phyloP scores from a whole-genome alignment of 2,797 vertebrate species.

The Lutra lutra region DNA sequence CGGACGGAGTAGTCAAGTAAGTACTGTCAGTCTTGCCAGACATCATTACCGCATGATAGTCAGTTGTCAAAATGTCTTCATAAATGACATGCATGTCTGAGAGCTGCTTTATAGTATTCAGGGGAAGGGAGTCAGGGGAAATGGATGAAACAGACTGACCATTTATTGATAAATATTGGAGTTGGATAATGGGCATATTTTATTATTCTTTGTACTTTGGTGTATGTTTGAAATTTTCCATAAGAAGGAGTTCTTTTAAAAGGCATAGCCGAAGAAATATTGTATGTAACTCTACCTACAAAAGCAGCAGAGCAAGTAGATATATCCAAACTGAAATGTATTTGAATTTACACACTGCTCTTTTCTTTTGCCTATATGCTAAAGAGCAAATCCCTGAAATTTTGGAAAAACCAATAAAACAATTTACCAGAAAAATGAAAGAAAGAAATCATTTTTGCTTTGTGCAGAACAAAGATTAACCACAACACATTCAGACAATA shows the following conservation, averaged over 20 bases:
- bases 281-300: not conserved
- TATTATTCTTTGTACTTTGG: not conserved
- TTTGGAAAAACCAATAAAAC: not conserved
- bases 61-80: not conserved
- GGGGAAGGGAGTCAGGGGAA: not conserved
- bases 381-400: not conserved
- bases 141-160: not conserved
- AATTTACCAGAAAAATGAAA: constrained; percentile 16
- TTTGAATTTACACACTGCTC: not conserved
- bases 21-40: not conserved
- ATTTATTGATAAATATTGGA: not conserved
- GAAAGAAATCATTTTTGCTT: not conserved
- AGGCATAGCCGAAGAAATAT: not conserved
- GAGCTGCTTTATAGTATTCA: not conserved
- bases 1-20: not conserved
- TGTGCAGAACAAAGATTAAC: not conserved
- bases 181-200: not conserved
- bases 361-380: not conserved
- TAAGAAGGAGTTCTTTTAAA: not conserved
- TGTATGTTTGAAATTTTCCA: not conserved
- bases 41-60: not conserved
- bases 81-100: not conserved
- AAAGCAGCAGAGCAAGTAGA: not conserved
- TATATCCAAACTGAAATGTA: not conserved
- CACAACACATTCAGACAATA: not conserved